A percentile compares a stretch with the other conserved stretches of the same genome.
These are phyloP conservation scores for Galaxias olidus DNA, from an alignment of 2,797 vertebrate species.

Conservation along the genomic window DNA sequence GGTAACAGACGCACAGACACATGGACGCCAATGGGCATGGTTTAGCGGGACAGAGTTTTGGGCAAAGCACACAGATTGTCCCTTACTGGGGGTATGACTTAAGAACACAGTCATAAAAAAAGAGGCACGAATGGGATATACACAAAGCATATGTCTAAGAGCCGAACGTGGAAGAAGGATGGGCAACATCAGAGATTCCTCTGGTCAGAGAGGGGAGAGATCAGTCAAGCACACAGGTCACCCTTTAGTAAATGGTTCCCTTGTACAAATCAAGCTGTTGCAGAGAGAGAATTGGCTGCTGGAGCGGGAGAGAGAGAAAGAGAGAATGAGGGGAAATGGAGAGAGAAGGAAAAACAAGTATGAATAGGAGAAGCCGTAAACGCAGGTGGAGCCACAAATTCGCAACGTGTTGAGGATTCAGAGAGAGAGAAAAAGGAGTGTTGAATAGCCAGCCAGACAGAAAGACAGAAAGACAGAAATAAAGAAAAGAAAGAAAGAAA, in stretches of 20 bases:
- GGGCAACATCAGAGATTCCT: slow-evolving; percentile 41
- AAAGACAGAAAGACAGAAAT: not conserved
- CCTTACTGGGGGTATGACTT: not conserved
- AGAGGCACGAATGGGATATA: slow-evolving; percentile 14
- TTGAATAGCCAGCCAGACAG: not conserved
- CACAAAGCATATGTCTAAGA: slow-evolving; percentile 21
- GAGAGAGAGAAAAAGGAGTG: slow-evolving; percentile 17
- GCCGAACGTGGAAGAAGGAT: slow-evolving; percentile 19
- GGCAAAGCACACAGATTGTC: slow-evolving; percentile 51
- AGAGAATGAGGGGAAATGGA: not conserved
- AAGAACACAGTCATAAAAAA: slow-evolving; percentile 23
- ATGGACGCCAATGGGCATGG: slow-evolving; percentile 41
- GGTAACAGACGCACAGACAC: slow-evolving; percentile 56
- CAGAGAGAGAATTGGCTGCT: slow-evolving; percentile 1
- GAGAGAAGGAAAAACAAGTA: not conserved
- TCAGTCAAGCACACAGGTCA: slow-evolving; percentile 24
- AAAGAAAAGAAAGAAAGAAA: not conserved
- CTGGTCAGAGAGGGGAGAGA: slow-evolving; percentile 31
- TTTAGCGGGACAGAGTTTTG: slow-evolving; percentile 18
- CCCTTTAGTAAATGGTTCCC: slow-evolving; percentile 45
- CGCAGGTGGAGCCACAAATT: not conserved
- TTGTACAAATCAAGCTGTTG: slow-evolving; percentile 33
- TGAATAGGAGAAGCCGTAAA: not conserved
- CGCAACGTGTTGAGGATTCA: slow-evolving; percentile 10
- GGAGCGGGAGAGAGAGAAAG: not conserved